Conservation (phyloP, 37 sponge, comb jelly and placozoan genomes). For the Cladorhizidae sp. region DNA sequence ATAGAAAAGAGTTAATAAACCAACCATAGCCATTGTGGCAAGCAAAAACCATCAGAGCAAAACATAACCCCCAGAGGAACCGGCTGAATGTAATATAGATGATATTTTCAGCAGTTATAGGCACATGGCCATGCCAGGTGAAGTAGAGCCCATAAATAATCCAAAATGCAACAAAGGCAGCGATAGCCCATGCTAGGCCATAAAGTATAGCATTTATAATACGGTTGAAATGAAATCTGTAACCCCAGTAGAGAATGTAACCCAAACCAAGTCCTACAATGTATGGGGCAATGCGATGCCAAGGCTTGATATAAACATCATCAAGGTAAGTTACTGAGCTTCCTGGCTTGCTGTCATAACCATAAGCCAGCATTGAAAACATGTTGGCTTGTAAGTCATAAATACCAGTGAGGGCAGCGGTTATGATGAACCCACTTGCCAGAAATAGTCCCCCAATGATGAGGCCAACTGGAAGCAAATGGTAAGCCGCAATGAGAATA, state of each 20-base stretch:
- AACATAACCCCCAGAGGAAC: slow-evolving; percentile 64
- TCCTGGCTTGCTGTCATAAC: background rate
- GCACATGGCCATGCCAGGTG: slow-evolving; percentile 52
- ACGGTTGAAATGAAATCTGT: slow-evolving; percentile 3
- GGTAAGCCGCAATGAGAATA: slow-evolving; percentile 60
- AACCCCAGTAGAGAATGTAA: slow-evolving; percentile 57
- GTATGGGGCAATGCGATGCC: slow-evolving; percentile 74
- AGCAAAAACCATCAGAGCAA: slow-evolving; percentile 64
- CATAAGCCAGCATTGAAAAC: background rate
- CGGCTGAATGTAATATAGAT: slow-evolving; percentile 64
- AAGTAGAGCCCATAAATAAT: slow-evolving; percentile 66
- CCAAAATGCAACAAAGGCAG: slow-evolving; percentile 13
- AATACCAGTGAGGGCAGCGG: slow-evolving; percentile 55
- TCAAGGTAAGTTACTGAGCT: background rate
- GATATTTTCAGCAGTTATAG: slow-evolving; percentile 56
- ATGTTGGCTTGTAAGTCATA: slow-evolving; percentile 40
- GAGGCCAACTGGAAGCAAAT: slow-evolving; percentile 51
- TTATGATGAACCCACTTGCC: slow-evolving; percentile 13
- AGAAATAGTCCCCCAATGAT: slow-evolving; percentile 10
- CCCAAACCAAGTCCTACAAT: slow-evolving; percentile 83
- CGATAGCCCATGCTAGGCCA: slow-evolving; percentile 32
- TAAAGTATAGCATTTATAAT: slow-evolving; percentile 17
- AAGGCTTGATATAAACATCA: slow-evolving; percentile 65
- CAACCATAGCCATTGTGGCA: slow-evolving; percentile 90
- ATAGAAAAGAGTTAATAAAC: slow-evolving; percentile 66